Conservation (phyloP, 2,888 invertebrate species). For the Mechanitis messenoides region DNA sequence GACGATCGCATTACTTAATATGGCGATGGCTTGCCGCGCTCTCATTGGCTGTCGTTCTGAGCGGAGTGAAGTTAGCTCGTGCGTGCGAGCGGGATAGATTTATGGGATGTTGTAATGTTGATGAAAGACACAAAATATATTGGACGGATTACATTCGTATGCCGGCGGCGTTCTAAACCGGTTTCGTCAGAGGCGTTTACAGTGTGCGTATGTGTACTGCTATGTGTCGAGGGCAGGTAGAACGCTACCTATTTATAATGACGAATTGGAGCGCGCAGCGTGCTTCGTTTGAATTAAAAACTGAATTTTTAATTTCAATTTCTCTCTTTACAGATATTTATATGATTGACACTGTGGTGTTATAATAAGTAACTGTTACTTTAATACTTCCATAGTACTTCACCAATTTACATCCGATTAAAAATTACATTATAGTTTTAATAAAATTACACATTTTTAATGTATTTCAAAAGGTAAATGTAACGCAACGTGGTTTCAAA, state of each 20-base stretch:
- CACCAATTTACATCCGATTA: neutral
- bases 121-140: constrained; percentile 72
- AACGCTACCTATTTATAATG: constrained; percentile 60
- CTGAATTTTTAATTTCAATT: constrained; percentile 42
- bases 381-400: neutral
- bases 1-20: constrained; percentile 61
- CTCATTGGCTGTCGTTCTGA: constrained; percentile 55
- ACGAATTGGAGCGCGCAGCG: constrained; percentile 45
- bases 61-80: constrained; percentile 61
- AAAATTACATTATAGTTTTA: neutral
- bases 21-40: constrained; percentile 62
- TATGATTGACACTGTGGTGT: constrained; percentile 5
- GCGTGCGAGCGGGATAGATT: constrained; percentile 67
- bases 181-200: constrained; percentile 73
- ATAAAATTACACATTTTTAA: too few species aligned
- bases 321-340: constrained; percentile 61
- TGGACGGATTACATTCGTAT: constrained; percentile 66
- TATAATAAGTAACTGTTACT: constrained; percentile 21
- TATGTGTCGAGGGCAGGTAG: constrained; percentile 70
- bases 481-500: too few species aligned
- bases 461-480: too few species aligned
- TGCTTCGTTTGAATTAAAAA: constrained; percentile 43
- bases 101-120: constrained; percentile 69
- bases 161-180: constrained; percentile 63
- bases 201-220: constrained; percentile 65